Conservation (phyloP, 2,113 vertebrate species). For the Ammodytes dubius region DNA sequence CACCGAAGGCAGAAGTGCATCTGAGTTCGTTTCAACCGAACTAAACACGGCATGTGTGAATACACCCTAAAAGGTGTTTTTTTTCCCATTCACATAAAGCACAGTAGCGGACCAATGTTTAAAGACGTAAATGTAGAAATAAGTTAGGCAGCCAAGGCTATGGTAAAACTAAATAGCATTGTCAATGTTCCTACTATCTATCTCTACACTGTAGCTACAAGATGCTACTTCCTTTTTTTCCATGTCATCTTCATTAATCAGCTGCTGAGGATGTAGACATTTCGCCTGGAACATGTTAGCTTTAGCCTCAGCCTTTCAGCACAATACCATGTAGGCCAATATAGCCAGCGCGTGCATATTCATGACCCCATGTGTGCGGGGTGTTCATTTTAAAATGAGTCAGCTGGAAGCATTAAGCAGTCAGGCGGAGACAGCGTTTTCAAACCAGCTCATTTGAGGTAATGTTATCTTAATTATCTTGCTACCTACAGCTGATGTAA, state of each 20-base stretch:
- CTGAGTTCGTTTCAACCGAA: too few relatives aligned
- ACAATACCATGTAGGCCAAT: background rate
- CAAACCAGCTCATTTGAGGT: background rate
- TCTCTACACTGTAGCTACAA: background rate
- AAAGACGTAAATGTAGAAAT: background rate
- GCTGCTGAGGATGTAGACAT: background rate
- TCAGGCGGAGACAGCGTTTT: background rate
- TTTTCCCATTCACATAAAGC: too few relatives aligned
- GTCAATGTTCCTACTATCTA: background rate
- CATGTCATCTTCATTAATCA: background rate
- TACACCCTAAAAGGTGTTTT: background rate
- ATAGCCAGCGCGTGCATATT: background rate
- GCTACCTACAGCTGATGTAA: background rate
- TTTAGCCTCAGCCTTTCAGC: background rate
- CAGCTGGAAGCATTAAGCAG: background rate
- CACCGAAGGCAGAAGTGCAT: too few relatives aligned
- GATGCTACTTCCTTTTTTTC: background rate
- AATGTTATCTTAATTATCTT: background rate
- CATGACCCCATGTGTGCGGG: background rate
- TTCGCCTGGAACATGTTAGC: background rate
- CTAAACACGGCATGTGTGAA: too few relatives aligned
- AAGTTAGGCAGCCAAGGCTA: background rate
- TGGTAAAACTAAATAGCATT: background rate
- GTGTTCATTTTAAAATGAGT: background rate
- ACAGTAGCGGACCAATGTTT: too few relatives aligned